These are phyloP conservation scores for Lochmaea capreae DNA, from an alignment of 2,888 invertebrate species.

Conservation along the genomic window DNA sequence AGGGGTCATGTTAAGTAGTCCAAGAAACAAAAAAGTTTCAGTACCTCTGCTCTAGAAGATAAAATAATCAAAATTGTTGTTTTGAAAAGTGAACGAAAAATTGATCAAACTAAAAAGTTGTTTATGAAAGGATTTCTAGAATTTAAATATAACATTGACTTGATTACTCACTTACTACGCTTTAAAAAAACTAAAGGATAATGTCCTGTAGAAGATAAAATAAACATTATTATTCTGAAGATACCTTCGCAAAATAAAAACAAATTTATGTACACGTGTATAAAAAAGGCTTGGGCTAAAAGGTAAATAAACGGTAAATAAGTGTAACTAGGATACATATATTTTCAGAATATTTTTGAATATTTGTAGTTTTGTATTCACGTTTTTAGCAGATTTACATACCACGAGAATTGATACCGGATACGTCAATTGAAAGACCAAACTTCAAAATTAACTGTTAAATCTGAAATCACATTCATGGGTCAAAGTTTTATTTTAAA, in stretches of 20 bases:
- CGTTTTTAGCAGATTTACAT: background rate
- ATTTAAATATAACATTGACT: too few relatives aligned
- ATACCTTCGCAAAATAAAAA: background rate
- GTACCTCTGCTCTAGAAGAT: too few relatives aligned
- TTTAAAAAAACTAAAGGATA: background rate
- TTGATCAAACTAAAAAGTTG: too few relatives aligned
- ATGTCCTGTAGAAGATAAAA: background rate
- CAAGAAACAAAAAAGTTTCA: too few relatives aligned
- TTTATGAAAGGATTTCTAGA: too few relatives aligned
- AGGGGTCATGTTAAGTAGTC: too few relatives aligned
- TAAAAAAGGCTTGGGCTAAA: background rate
- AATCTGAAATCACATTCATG: too few relatives aligned
- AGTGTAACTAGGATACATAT: background rate
- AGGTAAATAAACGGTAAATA: constrained; percentile 4
- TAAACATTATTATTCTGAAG: background rate
- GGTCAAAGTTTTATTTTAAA: too few relatives aligned
- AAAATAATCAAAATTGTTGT: too few relatives aligned
- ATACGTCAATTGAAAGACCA: background rate
- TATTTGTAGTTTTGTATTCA: background rate
- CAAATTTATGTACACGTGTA: constrained; percentile 8
- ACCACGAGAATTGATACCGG: background rate
- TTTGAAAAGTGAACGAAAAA: too few relatives aligned
- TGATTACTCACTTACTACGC: too few relatives aligned
- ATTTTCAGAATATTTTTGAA: constrained; percentile 4
- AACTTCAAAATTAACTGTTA: background rate